Percentiles rank a stretch among this genome's conserved stretches.
phyloP scores from a whole-genome alignment of 2,113 vertebrate species.

The Delphinapterus leucas region DNA sequence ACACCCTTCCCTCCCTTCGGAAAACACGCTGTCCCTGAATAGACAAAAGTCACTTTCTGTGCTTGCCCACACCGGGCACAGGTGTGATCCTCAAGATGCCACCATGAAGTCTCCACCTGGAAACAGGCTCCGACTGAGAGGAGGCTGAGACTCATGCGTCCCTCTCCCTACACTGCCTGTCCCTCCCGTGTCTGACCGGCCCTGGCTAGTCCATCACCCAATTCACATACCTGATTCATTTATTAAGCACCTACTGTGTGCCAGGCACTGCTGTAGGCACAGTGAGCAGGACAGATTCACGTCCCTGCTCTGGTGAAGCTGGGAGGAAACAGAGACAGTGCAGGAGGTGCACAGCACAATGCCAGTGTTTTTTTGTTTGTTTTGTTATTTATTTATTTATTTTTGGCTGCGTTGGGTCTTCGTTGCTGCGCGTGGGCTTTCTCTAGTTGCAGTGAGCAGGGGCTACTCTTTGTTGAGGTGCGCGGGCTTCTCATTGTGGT shows the following conservation, averaged over 20 bases:
- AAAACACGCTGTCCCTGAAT: not conserved
- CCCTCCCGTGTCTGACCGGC: not conserved
- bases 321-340: not conserved
- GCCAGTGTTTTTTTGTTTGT: too few relatives aligned
- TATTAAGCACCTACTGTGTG: not conserved
- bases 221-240: not conserved
- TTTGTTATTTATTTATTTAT: too few relatives aligned
- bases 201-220: not conserved
- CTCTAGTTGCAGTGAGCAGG: accelerated
- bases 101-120: accelerated
- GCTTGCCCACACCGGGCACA: too few relatives aligned
- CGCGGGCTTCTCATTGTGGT: too few relatives aligned
- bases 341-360: not conserved
- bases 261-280: not conserved
- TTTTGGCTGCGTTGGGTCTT: too few relatives aligned
- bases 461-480: too few relatives aligned
- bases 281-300: not conserved
- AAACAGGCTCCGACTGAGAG: not conserved
- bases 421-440: too few relatives aligned
- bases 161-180: not conserved
- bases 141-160: not conserved
- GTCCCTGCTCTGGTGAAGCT: not conserved
- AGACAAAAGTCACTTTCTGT: not conserved
- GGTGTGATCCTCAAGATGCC: not conserved
- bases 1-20: accelerated